Percentiles rank a stretch among this genome's conserved stretches.
phyloP scores from a whole-genome alignment of 1,140 invertebrate species.

The Carposina sasakii region DNA sequence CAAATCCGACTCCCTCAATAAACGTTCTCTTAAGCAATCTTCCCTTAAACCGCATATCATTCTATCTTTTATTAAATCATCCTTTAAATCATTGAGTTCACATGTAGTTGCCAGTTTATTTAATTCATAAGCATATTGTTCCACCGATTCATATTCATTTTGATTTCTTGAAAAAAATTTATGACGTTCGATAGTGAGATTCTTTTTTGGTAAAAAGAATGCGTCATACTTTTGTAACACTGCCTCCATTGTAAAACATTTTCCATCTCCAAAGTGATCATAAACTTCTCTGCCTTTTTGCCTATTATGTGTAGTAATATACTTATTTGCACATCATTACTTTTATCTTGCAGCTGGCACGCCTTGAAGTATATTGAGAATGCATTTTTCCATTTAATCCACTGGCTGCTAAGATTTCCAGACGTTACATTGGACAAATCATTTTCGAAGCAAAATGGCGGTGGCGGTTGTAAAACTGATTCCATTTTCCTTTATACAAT shows the following conservation, averaged over 20 bases:
- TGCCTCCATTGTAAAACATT: constrained; percentile 2
- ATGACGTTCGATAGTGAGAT: constrained; percentile 23
- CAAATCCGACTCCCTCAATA: constrained; percentile 6
- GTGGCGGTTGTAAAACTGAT: constrained; percentile 6
- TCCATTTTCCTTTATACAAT: constrained; percentile 2
- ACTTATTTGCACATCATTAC: constrained; percentile 14
- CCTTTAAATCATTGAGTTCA: constrained; percentile 17
- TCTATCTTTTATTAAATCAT: constrained; percentile 19
- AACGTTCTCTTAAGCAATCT: background rate
- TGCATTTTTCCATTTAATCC: background rate
- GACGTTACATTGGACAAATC: constrained; percentile 4
- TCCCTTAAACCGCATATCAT: constrained; percentile 17
- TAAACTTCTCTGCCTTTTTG: constrained; percentile 18
- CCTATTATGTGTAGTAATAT: constrained; percentile 14
- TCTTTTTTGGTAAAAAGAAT: constrained; percentile 25
- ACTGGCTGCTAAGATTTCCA: constrained; percentile 3
- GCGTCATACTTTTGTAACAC: constrained; percentile 16
- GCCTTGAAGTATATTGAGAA: constrained; percentile 21
- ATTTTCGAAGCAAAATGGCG: constrained; percentile 5
- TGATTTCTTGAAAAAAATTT: constrained; percentile 25
- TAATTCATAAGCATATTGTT: constrained; percentile 21
- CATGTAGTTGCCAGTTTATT: constrained; percentile 22
- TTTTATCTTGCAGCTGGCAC: constrained; percentile 15
- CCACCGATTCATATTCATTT: constrained; percentile 16
- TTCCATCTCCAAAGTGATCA: constrained; percentile 17